Evolutionary conservation across 1,140 invertebrate species (phyloP).

Genomic region (Cyclina sinensis): DNA sequence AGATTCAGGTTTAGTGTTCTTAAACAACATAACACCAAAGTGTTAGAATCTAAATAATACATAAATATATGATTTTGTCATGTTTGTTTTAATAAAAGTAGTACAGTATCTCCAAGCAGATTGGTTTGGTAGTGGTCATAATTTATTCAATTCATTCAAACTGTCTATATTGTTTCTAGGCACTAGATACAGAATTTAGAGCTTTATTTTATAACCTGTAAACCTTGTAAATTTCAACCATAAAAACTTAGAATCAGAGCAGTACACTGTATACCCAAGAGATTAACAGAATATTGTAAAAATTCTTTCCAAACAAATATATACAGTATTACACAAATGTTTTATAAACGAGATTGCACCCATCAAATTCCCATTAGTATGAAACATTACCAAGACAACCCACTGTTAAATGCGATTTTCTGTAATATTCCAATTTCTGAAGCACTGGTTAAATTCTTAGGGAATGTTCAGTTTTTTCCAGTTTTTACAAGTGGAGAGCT

Average conservation of each 20-base stretch:
- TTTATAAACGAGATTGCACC: constrained; percentile 48
- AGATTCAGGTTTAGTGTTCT: no score
- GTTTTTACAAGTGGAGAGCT: constrained; percentile 34
- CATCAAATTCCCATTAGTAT: constrained; percentile 60
- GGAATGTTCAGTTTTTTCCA: constrained; percentile 14
- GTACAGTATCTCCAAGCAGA: no score
- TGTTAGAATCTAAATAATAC: no score
- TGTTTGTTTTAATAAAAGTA: no score
- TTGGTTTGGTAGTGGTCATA: no score
- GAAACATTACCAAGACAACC: constrained; percentile 49
- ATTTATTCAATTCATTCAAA: no score
- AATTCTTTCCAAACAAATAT: constrained; percentile 36
- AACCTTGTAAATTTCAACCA: no score
- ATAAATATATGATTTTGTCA: no score
- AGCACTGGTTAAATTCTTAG: constrained; percentile 28
- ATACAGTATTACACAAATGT: constrained; percentile 51
- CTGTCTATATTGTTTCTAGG: no score
- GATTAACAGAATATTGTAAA: constrained; percentile 30
- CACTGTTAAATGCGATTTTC: constrained; percentile 39
- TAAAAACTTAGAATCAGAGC: neutral
- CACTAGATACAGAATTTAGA: no score
- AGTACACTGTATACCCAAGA: neutral
- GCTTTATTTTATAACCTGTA: no score
- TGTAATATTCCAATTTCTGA: constrained; percentile 39
- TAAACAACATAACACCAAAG: no score